phyloP scores from a whole-genome alignment of 2,797 vertebrate genomes.

The Ctenochaetus hawaiiensis region DNA sequence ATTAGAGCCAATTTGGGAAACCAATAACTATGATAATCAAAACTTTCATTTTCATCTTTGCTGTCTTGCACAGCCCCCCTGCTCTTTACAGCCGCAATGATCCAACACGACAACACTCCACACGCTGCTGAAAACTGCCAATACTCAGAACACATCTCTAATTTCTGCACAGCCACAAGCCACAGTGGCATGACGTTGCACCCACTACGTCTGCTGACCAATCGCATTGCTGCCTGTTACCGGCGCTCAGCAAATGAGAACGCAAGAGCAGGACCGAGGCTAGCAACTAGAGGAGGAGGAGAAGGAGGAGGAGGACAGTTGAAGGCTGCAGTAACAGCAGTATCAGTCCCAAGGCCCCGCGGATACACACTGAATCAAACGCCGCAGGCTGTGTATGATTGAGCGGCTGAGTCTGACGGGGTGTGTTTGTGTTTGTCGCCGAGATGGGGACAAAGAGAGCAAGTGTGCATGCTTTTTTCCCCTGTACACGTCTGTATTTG shows the following conservation, averaged over 20 bases:
- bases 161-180: conserved; percentile 70
- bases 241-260: conserved; percentile 71
- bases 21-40: conserved; percentile 52
- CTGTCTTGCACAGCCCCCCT: conserved; percentile 31
- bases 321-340: conserved; percentile 67
- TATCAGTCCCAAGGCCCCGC: conserved; percentile 57
- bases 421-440: conserved; percentile 55
- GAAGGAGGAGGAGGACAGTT: conserved; percentile 56
- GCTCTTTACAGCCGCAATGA: conserved; percentile 37
- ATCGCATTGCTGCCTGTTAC: conserved; percentile 61
- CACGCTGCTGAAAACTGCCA: conserved; percentile 52
- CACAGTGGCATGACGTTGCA: conserved; percentile 57
- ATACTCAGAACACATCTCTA: conserved; percentile 49
- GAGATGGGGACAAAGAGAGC: conserved; percentile 40
- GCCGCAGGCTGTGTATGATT: conserved; percentile 58
- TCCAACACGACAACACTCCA: conserved; percentile 41
- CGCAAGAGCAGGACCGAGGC: conserved; percentile 59
- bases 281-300: conserved; percentile 70
- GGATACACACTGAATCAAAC: conserved; percentile 60
- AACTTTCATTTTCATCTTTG: conserved; percentile 43
- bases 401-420: conserved; percentile 51
- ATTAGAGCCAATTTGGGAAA: conserved; percentile 46
- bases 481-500: conserved; percentile 47
- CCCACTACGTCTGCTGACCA: conserved; percentile 66
- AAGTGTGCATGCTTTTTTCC: conserved; percentile 20